Percentiles rank a stretch among this genome's conserved stretches.
Conservation (phyloP, 2,113 vertebrate species). For the Hypocryptadius cinnamomeus region DNA sequence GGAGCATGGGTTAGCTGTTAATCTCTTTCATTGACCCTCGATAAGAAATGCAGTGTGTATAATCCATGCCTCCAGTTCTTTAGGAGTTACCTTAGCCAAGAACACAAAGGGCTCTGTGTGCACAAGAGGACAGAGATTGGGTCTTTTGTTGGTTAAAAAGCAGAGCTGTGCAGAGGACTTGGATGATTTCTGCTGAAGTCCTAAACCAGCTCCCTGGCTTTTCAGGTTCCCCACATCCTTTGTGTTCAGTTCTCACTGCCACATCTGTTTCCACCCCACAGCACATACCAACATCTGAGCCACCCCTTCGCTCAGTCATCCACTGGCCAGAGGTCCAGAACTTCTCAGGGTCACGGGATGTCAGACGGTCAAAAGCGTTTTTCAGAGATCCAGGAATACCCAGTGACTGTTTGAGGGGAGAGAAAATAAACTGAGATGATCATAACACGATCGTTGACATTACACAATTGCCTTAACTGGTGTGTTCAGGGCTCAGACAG, state of each 20-base stretch:
- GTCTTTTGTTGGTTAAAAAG: not conserved
- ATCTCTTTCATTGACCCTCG: not conserved
- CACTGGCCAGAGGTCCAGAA: slow-evolving; percentile 92
- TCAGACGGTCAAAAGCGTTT: slow-evolving; percentile 70
- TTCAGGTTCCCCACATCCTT: not conserved
- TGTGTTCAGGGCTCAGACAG: not conserved
- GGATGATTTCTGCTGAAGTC: not conserved
- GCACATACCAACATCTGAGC: slow-evolving; percentile 83
- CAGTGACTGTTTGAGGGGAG: slow-evolving; percentile 55
- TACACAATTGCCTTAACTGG: not conserved
- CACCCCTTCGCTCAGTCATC: slow-evolving; percentile 87
- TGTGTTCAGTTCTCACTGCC: not conserved
- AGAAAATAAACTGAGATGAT: not conserved
- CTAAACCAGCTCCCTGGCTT: not conserved
- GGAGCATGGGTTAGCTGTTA: not conserved
- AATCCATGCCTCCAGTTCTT: not conserved
- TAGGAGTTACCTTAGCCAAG: not conserved
- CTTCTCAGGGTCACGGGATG: slow-evolving; percentile 65
- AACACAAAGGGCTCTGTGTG: not conserved
- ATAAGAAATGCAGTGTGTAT: not conserved
- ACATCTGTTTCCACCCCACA: not conserved
- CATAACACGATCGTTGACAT: not conserved
- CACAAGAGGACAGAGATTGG: not conserved
- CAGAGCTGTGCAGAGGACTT: not conserved
- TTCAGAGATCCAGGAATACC: slow-evolving; percentile 61